phyloP scores from a whole-genome alignment of 2,888 invertebrate species.

The Drosophila vallismaia region DNA sequence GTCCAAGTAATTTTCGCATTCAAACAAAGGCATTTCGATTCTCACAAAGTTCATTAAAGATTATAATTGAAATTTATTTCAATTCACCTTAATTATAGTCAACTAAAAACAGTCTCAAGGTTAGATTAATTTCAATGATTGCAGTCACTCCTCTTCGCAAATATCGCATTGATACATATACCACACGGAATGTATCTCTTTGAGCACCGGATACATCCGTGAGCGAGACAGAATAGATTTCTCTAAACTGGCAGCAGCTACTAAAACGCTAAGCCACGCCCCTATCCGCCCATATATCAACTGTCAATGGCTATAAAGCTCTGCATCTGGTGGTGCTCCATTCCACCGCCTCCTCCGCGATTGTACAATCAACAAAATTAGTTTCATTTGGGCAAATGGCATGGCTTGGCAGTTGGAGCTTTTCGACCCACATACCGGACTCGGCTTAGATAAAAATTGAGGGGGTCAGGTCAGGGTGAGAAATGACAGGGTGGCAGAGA shows the following conservation, averaged over 20 bases:
- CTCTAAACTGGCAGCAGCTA: slow-evolving; percentile 42
- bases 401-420: slow-evolving; percentile 46
- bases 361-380: slow-evolving; percentile 70
- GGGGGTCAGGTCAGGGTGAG: slow-evolving; percentile 18
- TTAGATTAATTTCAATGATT: neutral
- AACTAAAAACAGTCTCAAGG: neutral
- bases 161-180: neutral
- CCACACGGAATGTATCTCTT: neutral
- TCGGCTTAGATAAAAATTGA: slow-evolving; percentile 50
- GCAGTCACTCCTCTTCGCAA: neutral
- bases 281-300: slow-evolving; percentile 56
- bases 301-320: slow-evolving; percentile 63
- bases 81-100: neutral
- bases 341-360: slow-evolving; percentile 34
- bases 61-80: neutral
- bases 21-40: slow-evolving; percentile 32
- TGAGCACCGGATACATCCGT: neutral
- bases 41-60: neutral
- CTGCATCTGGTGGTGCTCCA: slow-evolving; percentile 19
- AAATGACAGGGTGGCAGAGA: neutral
- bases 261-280: slow-evolving; percentile 38
- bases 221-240: slow-evolving; percentile 10
- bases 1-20: slow-evolving; percentile 20
- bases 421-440: slow-evolving; percentile 62
- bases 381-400: slow-evolving; percentile 70